These are phyloP conservation scores for Lanistes nyassanus DNA, from an alignment of 1,140 invertebrate species.

Conservation along the genomic window DNA sequence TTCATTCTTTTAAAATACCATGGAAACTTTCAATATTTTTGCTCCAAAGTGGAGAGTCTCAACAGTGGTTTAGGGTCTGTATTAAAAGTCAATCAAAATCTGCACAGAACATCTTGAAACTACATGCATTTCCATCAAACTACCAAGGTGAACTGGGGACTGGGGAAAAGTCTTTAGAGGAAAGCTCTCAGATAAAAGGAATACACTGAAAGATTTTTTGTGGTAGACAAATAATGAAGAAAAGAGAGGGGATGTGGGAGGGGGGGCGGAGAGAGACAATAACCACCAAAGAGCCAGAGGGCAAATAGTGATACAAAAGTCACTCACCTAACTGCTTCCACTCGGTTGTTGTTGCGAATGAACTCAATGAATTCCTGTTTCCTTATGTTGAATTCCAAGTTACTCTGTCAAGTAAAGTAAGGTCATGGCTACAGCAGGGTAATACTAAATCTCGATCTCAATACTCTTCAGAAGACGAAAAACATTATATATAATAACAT, in stretches of 20 bases:
- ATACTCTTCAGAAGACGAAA: not conserved
- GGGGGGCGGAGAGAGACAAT: too few relatives aligned
- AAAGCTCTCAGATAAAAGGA: not conserved
- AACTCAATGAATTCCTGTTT: slow-evolving; percentile 96
- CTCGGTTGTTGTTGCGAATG: slow-evolving; percentile 83
- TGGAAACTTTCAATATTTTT: too few relatives aligned
- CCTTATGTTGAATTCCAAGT: slow-evolving; percentile 83
- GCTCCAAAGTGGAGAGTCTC: too few relatives aligned
- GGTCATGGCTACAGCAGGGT: not conserved
- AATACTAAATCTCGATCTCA: not conserved
- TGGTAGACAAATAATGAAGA: not conserved
- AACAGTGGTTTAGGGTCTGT: not conserved
- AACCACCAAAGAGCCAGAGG: too few relatives aligned
- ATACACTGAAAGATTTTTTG: not conserved
- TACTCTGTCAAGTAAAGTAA: slow-evolving; percentile 55
- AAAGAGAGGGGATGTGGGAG: not conserved
- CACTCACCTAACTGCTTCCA: slow-evolving; percentile 85
- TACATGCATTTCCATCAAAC: not conserved
- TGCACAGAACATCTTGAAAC: not conserved
- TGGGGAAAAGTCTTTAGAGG: too few relatives aligned
- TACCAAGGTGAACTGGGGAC: too few relatives aligned
- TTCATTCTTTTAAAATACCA: too few relatives aligned
- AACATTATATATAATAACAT: not conserved
- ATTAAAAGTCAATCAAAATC: not conserved
- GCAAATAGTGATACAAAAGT: not conserved